phyloP scores from a whole-genome alignment of 2,113 vertebrate genomes.

The Corvus moneduloides region DNA sequence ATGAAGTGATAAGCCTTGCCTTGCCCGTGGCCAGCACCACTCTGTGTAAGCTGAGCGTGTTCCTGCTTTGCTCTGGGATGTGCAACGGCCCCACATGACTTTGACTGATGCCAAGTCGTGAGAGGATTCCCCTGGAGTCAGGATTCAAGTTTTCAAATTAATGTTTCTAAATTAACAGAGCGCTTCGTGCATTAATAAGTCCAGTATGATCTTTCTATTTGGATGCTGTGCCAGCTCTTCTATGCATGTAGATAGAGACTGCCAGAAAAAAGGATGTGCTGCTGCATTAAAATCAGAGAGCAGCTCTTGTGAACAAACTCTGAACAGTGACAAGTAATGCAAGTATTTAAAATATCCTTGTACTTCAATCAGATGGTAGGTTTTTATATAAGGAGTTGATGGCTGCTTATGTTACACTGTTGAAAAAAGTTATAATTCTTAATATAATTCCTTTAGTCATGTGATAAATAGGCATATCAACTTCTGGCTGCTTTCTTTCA shows the following conservation, averaged over 20 bases:
- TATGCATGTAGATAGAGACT: neutral
- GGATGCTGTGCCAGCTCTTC: neutral
- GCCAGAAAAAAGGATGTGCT: neutral
- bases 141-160: neutral
- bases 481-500: neutral
- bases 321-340: neutral
- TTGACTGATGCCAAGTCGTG: neutral
- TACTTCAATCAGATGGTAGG: neutral
- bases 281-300: neutral
- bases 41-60: neutral
- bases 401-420: neutral
- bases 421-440: neutral
- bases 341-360: neutral
- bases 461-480: neutral
- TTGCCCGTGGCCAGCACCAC: neutral
- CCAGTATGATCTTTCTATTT: neutral
- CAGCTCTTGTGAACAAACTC: neutral
- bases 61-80: neutral
- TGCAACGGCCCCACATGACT: rapidly evolving
- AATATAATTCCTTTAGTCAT: neutral
- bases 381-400: neutral
- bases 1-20: neutral
- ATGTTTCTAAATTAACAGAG: neutral
- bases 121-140: neutral
- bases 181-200: neutral